Conservation (phyloP, 2,888 invertebrate species). For the Allolobophora icterica region DNA sequence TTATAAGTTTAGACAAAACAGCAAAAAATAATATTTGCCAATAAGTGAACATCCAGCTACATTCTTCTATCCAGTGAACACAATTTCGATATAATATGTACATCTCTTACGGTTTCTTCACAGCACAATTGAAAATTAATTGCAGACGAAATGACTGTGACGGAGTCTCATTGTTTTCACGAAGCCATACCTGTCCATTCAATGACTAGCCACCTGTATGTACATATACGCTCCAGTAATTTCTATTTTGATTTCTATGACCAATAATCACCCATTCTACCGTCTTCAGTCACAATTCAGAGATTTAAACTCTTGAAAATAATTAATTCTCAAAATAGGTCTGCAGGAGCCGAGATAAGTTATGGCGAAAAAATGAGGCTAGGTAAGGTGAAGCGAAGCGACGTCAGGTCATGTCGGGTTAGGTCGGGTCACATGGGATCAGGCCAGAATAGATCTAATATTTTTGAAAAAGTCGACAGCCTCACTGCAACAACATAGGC, state of each 20-base stretch:
- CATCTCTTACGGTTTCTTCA: not conserved
- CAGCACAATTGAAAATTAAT: not conserved
- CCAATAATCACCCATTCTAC: not conserved
- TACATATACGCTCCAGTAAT: not conserved
- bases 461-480: not conserved
- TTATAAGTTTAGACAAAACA: not conserved
- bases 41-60: not conserved
- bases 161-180: not conserved
- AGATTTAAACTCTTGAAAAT: too few relatives aligned
- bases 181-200: not conserved
- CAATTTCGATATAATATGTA: not conserved
- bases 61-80: not conserved
- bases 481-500: not conserved
- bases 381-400: not conserved
- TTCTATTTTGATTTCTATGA: not conserved
- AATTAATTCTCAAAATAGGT: too few relatives aligned
- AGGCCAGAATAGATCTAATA: not conserved
- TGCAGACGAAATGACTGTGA: not conserved
- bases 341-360: not conserved
- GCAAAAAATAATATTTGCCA: not conserved
- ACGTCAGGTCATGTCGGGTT: not conserved
- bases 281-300: too few relatives aligned
- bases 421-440: not conserved
- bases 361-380: not conserved
- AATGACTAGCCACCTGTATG: not conserved